Percentiles rank a stretch among this genome's conserved stretches.
These are phyloP conservation scores for Xanthorhoe designata DNA, from an alignment of 2,888 invertebrate species.

Conservation along the genomic window DNA sequence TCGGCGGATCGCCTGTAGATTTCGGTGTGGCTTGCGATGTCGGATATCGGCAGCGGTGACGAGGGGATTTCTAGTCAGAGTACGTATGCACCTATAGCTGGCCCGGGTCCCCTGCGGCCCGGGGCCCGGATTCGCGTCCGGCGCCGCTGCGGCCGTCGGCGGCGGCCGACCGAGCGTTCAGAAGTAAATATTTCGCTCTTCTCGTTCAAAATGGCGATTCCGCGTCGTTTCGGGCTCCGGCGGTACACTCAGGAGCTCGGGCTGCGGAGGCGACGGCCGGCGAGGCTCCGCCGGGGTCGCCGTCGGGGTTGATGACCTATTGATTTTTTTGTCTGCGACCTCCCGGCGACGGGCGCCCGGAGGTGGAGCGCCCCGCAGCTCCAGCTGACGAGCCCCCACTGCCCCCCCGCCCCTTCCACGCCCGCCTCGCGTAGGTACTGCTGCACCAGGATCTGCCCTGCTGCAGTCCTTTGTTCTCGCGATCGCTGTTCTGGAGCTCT, in stretches of 20 bases:
- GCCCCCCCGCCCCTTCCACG: slow-evolving; percentile 63
- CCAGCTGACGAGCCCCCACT: slow-evolving; percentile 61
- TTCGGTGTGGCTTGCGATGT: slow-evolving; percentile 88
- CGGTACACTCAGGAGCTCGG: slow-evolving; percentile 49
- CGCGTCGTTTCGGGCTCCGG: slow-evolving; percentile 60
- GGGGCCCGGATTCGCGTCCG: slow-evolving; percentile 56
- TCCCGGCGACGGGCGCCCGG: slow-evolving; percentile 75
- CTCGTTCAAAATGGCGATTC: slow-evolving; percentile 85
- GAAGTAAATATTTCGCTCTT: slow-evolving; percentile 85
- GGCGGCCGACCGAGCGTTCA: slow-evolving; percentile 67
- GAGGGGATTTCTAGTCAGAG: slow-evolving; percentile 92
- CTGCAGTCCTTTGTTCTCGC: slow-evolving; percentile 1
- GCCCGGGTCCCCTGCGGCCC: slow-evolving; percentile 52
- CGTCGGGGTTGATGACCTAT: slow-evolving; percentile 83
- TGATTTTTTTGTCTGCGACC: slow-evolving; percentile 85
- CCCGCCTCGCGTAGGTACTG: slow-evolving; percentile 34
- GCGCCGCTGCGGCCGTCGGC: slow-evolving; percentile 60
- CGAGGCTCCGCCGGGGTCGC: slow-evolving; percentile 70
- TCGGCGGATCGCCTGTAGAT: slow-evolving; percentile 82
- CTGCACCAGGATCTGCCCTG: slow-evolving; percentile 39
- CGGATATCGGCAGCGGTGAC: slow-evolving; percentile 93
- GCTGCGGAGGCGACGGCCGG: slow-evolving; percentile 61
- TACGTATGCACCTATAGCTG: slow-evolving; percentile 84
- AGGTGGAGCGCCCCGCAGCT: slow-evolving; percentile 54
- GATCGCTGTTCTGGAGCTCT: slow-evolving; percentile 4